Conservation (phyloP, 2,113 vertebrate species). For the Myiopsitta monachus region DNA sequence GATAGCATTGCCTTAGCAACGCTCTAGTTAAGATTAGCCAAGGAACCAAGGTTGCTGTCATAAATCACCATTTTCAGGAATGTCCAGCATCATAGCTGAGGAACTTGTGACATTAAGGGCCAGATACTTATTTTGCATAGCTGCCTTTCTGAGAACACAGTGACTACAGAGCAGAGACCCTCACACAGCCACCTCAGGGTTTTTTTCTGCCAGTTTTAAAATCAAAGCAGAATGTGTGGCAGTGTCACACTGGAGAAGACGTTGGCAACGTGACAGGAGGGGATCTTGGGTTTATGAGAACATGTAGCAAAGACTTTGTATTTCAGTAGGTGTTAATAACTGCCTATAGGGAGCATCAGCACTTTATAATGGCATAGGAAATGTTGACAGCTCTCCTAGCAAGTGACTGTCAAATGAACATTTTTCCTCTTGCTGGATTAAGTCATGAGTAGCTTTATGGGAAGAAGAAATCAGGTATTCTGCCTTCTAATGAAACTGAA, state of each 20-base stretch:
- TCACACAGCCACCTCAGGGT: not conserved
- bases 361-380: not conserved
- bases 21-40: slow-evolving; percentile 31
- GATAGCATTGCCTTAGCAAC: slow-evolving; percentile 62
- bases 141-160: not conserved
- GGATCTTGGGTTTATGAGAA: not conserved
- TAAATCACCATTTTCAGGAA: not conserved
- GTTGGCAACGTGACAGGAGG: not conserved
- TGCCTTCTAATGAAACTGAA: not conserved
- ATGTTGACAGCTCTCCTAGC: not conserved
- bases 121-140: not conserved
- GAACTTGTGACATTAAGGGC: not conserved
- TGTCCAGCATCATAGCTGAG: not conserved
- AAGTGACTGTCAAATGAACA: not conserved
- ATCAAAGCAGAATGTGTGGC: not conserved
- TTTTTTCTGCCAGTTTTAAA: not conserved
- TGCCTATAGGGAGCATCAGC: not conserved
- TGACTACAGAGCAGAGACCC: not conserved
- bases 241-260: not conserved
- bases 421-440: not conserved
- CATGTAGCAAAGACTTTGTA: not conserved
- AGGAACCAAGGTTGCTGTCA: not conserved
- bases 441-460: not conserved
- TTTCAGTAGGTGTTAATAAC: not conserved
- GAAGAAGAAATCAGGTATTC: not conserved